Percentiles rank a stretch among this genome's conserved stretches.
These are phyloP conservation scores for Hipparchia sbordonii DNA, from an alignment of 2,888 invertebrate genomes.

Conservation along the genomic window DNA sequence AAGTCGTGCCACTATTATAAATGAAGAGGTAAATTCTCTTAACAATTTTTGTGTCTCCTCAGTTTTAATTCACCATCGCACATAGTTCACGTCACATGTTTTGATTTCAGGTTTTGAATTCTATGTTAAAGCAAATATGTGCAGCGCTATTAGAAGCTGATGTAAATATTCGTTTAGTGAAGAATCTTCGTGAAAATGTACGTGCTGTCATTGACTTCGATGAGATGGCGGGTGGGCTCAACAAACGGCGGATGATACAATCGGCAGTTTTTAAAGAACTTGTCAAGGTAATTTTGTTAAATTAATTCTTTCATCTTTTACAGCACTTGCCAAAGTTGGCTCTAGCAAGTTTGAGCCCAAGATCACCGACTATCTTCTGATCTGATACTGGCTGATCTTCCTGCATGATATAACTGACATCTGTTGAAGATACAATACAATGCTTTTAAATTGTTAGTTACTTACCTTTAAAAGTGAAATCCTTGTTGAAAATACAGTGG, in stretches of 20 bases:
- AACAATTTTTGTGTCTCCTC: neutral
- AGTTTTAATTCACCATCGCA: neutral
- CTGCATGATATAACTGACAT: neutral
- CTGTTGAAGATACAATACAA: neutral
- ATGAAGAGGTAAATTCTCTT: constrained; percentile 91
- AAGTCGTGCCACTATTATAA: constrained; percentile 98
- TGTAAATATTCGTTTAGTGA: constrained; percentile 97
- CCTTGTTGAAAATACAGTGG: too few species aligned
- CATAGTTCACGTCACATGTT: neutral
- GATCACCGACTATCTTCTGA: too few species aligned
- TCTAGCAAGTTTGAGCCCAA: too few species aligned
- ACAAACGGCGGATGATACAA: constrained; percentile 99
- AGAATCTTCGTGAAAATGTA: constrained; percentile 98
- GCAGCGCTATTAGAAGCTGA: constrained; percentile 98
- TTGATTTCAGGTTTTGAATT: constrained; percentile 92
- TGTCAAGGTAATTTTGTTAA: constrained; percentile 87
- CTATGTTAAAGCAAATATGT: constrained; percentile 99
- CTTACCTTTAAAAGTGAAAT: too few species aligned
- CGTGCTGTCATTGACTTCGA: constrained; percentile 98
- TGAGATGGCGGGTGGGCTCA: constrained; percentile 99
- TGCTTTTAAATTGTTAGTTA: neutral
- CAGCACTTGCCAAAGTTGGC: too few species aligned
- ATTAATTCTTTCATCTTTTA: neutral
- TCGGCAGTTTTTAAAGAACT: constrained; percentile 99
- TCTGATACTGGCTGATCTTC: neutral